These are phyloP conservation scores for Paraplagusia blochii DNA, from an alignment of 2,113 vertebrate species.

Conservation along the genomic window DNA sequence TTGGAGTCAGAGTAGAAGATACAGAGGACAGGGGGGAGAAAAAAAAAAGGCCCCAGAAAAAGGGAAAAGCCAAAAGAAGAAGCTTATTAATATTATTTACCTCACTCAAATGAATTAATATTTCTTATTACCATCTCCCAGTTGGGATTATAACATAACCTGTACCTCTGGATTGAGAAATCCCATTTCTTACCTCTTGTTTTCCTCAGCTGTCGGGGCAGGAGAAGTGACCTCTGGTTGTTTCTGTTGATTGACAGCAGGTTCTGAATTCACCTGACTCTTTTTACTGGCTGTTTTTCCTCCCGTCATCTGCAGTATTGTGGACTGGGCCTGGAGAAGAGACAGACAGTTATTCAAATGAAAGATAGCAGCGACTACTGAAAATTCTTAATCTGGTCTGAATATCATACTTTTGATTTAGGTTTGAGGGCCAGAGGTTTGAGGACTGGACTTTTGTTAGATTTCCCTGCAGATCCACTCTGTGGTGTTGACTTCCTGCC, in stretches of 20 bases:
- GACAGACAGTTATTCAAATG: background rate
- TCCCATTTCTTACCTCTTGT: conserved; percentile 71
- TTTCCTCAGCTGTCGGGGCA: conserved; percentile 70
- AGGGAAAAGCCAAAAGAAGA: background rate
- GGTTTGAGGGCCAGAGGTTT: conserved; percentile 87
- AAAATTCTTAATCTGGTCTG: background rate
- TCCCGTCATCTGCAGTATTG: conserved; percentile 82
- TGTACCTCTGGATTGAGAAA: background rate
- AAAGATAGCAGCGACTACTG: background rate
- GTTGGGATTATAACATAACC: background rate
- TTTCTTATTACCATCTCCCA: too few relatives aligned
- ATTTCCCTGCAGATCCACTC: conserved; percentile 59
- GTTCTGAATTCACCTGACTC: conserved; percentile 38
- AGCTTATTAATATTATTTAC: background rate
- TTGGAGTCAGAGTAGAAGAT: too few relatives aligned
- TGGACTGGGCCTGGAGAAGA: conserved; percentile 73
- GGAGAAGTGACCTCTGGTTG: conserved; percentile 32
- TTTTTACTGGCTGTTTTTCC: conserved; percentile 66
- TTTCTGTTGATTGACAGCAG: conserved; percentile 35
- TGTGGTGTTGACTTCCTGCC: conserved; percentile 72
- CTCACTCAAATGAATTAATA: too few relatives aligned
- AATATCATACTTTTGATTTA: conserved; percentile 81
- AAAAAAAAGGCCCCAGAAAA: too few relatives aligned
- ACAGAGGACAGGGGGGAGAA: too few relatives aligned
- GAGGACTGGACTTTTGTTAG: conserved; percentile 78